These are phyloP conservation scores for Halcyon senegalensis DNA, from an alignment of 2,113 vertebrate genomes.

Conservation along the genomic window DNA sequence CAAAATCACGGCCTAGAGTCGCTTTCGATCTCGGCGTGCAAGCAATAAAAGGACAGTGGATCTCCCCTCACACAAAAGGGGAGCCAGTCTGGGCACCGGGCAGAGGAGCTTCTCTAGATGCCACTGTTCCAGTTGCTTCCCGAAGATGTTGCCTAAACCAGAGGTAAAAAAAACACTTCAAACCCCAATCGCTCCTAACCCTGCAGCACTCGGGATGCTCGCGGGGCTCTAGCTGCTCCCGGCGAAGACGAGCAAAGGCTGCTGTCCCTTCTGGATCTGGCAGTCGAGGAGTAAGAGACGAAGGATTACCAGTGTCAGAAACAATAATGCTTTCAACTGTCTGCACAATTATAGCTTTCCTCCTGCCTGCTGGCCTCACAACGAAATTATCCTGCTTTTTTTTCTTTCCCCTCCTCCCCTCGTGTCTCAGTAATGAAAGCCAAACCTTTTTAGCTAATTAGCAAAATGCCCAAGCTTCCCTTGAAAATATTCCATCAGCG, in stretches of 20 bases:
- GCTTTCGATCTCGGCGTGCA: not conserved
- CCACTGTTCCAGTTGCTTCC: not conserved
- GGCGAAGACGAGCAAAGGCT: not conserved
- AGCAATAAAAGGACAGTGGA: accelerated
- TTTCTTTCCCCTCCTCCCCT: not conserved
- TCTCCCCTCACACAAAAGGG: not conserved
- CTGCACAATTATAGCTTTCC: not conserved
- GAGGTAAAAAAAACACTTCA: not conserved
- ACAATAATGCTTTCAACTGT: conserved; percentile 28
- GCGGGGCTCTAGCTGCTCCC: not conserved
- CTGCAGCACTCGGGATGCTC: not conserved
- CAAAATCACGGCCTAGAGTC: not conserved
- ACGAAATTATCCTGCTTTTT: not conserved
- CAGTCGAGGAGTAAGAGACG: not conserved
- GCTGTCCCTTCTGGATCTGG: not conserved
- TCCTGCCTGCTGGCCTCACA: conserved; percentile 27
- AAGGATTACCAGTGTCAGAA: conserved; percentile 22
- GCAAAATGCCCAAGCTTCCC: not conserved
- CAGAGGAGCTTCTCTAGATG: not conserved
- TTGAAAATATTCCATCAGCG: conserved; percentile 29
- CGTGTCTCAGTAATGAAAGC: not conserved
- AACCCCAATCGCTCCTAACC: not conserved
- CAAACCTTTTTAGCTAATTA: conserved; percentile 62
- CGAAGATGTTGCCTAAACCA: not conserved
- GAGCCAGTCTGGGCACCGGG: accelerated